Evolutionary conservation across 2,888 invertebrate species (phyloP), one percentile per base, ranked within the genome.

Genomic region (Heterodera filipjevi): DNA sequence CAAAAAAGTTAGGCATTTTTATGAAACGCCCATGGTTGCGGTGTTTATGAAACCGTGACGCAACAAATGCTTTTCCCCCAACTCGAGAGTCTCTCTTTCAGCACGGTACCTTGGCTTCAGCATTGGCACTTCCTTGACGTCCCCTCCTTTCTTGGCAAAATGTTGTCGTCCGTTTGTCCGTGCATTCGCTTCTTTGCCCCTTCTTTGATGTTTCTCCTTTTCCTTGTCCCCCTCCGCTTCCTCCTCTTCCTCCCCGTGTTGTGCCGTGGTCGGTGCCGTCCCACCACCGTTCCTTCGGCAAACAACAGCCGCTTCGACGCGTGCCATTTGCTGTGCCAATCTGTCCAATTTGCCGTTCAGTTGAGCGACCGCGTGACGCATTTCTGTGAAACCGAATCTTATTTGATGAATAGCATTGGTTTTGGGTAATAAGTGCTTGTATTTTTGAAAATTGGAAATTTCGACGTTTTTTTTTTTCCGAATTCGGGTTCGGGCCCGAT

Each of bases 251-350:
- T 35, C 68, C 10, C 16, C 68, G 2, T n/a, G n/a, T n/a, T n/a
- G n/a, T n/a, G n/a, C n/a, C n/a, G 39, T 12, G 39, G 39, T 27
- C 16, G 64, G n/a, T 19, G 16, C 64, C 64, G 16, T 14, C 35
- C 64, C 64, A 27, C 33, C 35, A 10, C 35, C 22, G 33, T 68
- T 33, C 68, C 8, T 44, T 12, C 49, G 19, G 14, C 49, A 49
- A 6, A 27, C 59, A 59, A 75, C 6, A 27, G 68, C 66, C 27
- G 44, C 32, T 27, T 66, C 75, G 8, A 75, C 46, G 44, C 68
- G 75, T 8, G 75, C 66, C 75, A 75, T 53, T n/a, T 75, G 75
- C 22, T 75, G 64, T 2, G 75, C 64, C 33, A 75, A 33, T 27
- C 53, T 30, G 32, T 75, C 75, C 59, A 75, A 22, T 66, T 75